Base-by-base conservation (phyloP, 2,113 vertebrate species). In the Myocastor coypus region DNA sequence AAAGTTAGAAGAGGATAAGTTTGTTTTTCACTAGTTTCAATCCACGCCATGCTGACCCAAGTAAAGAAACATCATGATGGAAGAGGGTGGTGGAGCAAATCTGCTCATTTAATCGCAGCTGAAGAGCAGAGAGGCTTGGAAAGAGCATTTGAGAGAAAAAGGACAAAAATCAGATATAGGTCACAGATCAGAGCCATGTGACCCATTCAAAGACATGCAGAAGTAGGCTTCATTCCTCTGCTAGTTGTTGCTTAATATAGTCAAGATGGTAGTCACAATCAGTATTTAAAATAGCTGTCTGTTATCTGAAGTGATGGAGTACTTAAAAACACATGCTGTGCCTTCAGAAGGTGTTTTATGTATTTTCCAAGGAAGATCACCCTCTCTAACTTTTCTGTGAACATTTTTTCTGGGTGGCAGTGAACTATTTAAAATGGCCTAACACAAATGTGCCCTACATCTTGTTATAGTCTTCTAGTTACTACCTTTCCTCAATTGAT, bases 321-420 rank as follows among this genome's bases (percentile, higher is more conserved):
- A 30, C 9, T 2, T 17, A 28, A 42, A 78, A 83, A 19, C 10
- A 14, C 0, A 5, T 13, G 6, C 2, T 46, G 0, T 6, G 3
- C 3, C 1, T 9, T 28, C n/a, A 52, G 57, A 11, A 66, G 57
- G 17, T 12, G 4, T 1, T 9, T 10, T 8, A 6, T 37, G 91
- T 78, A 40, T 24, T 68, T 7, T 32, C 3, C 42, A 32, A 1
- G 32, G 46, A 73, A 40, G 24, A 16, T 0, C 1, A 6, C 2
- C 17, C 22, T 52, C 42, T 61, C 34, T 50, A 19, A 20, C 50
- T 14, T 26, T 13, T 52, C 9, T 14, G 0, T 5, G 64, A 1
- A 0, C 61, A 17, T 34, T 63, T 42, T 42, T 22, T 64, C 69
- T 26, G 24, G n/a, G 69, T 24, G n/a, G 20, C 37, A 40, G 9